Conservation (phyloP, 2,888 invertebrate species). For the Stictocephala bisonia region DNA sequence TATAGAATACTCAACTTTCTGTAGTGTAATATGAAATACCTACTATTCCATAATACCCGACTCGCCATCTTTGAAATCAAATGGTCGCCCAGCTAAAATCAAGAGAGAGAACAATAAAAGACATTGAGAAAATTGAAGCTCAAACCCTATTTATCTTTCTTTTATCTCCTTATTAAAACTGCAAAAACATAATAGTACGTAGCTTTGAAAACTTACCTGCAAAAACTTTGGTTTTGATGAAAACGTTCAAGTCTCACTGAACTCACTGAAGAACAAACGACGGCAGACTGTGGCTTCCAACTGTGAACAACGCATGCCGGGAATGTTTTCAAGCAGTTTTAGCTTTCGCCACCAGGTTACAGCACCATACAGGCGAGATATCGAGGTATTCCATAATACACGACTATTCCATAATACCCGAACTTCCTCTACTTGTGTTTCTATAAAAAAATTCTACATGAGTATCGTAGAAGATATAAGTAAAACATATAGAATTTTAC, state of each 20-base stretch:
- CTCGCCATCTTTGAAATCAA: background rate
- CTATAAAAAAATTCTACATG: too few species aligned
- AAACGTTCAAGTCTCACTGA: too few species aligned
- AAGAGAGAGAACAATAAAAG: background rate
- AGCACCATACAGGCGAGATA: background rate
- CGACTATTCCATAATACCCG: conserved; percentile 2
- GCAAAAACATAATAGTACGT: background rate
- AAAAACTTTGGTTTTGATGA: too few species aligned
- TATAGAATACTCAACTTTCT: background rate
- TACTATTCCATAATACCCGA: conserved; percentile 2
- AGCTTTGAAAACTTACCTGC: background rate
- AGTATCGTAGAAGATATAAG: too few species aligned
- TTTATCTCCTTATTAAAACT: background rate
- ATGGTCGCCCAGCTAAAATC: background rate
- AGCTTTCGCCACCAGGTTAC: background rate
- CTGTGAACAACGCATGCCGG: background rate
- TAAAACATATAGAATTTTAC: too few species aligned
- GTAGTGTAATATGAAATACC: background rate
- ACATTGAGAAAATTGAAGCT: background rate
- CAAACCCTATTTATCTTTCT: background rate
- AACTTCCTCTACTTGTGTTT: too few species aligned
- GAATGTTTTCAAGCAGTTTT: background rate
- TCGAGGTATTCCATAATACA: background rate
- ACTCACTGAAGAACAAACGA: background rate
- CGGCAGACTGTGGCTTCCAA: background rate